Evolutionary conservation across 2,113 vertebrate species (phyloP).

Genomic region (Sebastes schlegelii): DNA sequence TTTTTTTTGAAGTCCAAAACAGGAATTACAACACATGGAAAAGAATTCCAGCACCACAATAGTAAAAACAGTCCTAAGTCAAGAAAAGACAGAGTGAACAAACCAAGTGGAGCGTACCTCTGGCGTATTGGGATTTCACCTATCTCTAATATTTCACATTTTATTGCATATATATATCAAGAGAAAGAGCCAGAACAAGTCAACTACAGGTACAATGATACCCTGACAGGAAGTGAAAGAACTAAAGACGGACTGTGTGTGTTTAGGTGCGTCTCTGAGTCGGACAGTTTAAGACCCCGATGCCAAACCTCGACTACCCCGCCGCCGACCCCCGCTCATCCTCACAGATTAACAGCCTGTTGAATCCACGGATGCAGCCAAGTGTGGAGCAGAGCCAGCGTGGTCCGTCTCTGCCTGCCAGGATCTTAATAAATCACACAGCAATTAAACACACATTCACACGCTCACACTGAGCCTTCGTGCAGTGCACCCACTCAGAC

Average conservation of each 20-base stretch:
- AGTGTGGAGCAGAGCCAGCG: conserved; percentile 39
- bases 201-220: not conserved
- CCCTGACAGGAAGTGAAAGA: not conserved
- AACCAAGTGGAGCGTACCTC: not conserved
- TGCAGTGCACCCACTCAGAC: not conserved
- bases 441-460: conserved; percentile 52
- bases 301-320: not conserved
- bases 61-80: not conserved
- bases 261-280: not conserved
- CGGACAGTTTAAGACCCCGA: not conserved
- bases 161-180: conserved; percentile 19
- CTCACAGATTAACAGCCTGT: conserved; percentile 63
- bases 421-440: conserved; percentile 51
- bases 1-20: not conserved
- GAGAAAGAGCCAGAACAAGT: not conserved
- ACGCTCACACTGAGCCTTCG: conserved; percentile 3
- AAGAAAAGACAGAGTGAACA: conserved; percentile 9
- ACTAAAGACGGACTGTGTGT: conserved; percentile 7
- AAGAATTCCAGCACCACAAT: not conserved
- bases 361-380: conserved; percentile 45
- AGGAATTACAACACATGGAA: not conserved
- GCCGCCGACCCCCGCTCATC: conserved; percentile 39
- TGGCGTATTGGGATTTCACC: conserved; percentile 1
- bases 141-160: conserved; percentile 11
- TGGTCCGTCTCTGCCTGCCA: conserved; percentile 31